Evolutionary conservation across 2,888 invertebrate genomes (phyloP).

Genomic region (Tetanocera ferruginea): DNA sequence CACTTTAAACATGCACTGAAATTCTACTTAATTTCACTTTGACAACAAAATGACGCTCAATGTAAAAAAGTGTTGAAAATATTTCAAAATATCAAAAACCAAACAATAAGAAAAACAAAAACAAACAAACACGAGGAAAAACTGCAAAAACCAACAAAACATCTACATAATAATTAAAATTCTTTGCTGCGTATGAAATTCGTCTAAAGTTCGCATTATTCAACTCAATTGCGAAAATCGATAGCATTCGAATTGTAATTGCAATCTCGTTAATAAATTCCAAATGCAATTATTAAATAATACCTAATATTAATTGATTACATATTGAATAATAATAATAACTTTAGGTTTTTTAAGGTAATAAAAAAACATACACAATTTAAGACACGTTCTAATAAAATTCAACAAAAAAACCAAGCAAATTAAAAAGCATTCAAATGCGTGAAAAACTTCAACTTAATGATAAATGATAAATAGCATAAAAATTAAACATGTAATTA

Average conservation of each 20-base stretch:
- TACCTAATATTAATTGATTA: slow-evolving; percentile 35
- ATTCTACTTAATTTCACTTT: slow-evolving; percentile 6
- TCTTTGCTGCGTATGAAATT: slow-evolving; percentile 2
- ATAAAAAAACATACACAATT: slow-evolving; percentile 8
- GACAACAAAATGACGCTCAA: slow-evolving; percentile 33
- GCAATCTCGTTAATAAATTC: slow-evolving; percentile 45
- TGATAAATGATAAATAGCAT: slow-evolving; percentile 5
- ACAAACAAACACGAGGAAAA: not conserved
- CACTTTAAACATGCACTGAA: slow-evolving; percentile 35
- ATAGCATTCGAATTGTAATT: slow-evolving; percentile 49
- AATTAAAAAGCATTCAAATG: slow-evolving; percentile 22
- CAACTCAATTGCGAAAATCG: not conserved
- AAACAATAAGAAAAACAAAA: slow-evolving; percentile 8
- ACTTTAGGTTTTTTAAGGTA: slow-evolving; percentile 30
- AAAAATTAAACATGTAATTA: slow-evolving; percentile 17
- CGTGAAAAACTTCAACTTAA: slow-evolving; percentile 16
- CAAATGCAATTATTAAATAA: slow-evolving; percentile 41
- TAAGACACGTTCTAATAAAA: not conserved
- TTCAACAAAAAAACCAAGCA: slow-evolving; percentile 21
- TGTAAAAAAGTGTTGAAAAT: not conserved
- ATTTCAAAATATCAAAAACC: slow-evolving; percentile 12
- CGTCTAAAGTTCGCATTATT: not conserved
- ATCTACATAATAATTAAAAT: not conserved
- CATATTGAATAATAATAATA: slow-evolving; percentile 16
- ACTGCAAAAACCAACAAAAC: not conserved